A percentile compares a stretch with the other conserved stretches of the same genome.
phyloP scores from a whole-genome alignment of 2,888 invertebrate genomes.

The Mesoligia furuncula region DNA sequence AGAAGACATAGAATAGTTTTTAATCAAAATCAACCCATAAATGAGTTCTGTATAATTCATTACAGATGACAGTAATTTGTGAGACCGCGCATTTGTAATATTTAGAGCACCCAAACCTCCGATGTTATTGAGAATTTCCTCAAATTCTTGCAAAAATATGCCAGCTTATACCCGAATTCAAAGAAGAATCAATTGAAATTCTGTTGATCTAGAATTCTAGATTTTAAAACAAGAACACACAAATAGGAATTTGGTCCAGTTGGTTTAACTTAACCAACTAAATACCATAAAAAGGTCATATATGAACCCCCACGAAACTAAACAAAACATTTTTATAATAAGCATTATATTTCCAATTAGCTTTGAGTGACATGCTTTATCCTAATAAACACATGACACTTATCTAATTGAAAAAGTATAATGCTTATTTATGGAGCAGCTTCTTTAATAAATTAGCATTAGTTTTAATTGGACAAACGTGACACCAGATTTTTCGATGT shows the following conservation, averaged over 20 bases:
- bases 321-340: neutral
- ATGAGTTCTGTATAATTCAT: neutral
- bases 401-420: neutral
- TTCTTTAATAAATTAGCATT: too few species aligned
- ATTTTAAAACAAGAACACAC: neutral
- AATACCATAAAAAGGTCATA: conserved; percentile 1
- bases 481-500: neutral
- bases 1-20: neutral
- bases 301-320: neutral
- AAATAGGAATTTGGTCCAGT: neutral
- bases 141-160: neutral
- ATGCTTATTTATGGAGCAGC: neutral
- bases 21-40: neutral
- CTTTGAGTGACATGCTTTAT: neutral
- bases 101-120: neutral
- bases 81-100: neutral
- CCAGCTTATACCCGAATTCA: neutral
- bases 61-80: too few species aligned
- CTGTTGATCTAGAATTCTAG: neutral
- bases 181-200: neutral
- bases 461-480: neutral
- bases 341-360: neutral
- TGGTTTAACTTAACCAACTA: conserved; percentile 1
- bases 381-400: neutral
- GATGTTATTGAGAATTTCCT: too few species aligned